Base-by-base conservation (phyloP, 2,113 vertebrate species). In the Etheostoma cragini region DNA sequence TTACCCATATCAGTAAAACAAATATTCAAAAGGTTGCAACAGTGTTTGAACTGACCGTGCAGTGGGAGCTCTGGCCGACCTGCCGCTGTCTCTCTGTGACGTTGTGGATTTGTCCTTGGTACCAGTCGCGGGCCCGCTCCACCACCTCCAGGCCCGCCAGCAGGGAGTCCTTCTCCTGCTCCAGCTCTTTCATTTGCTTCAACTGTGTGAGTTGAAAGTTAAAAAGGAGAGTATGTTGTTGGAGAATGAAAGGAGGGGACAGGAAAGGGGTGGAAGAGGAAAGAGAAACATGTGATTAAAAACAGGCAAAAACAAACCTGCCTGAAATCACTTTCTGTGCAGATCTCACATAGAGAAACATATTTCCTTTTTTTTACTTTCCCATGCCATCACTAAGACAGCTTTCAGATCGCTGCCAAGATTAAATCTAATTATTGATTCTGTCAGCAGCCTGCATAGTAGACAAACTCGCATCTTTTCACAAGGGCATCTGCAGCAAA, bases 141-240 rank as follows among this genome's bases (percentile, higher is more conserved):
- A 98, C 94, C 93, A 97, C 93, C 61, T 97, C 98, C 92, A 99
- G 93, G 0, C 98, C 98, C 8, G 97, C 96, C 47, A 98, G 93
- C 77, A 99, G 91, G 11, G 96, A 96, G 83, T 97, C 98, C 88
- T 97, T 96, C 93, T 98, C 97, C 91, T 96, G 97, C 89, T 98
- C 97, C 94, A 98, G 92, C 87, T 97, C 97, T 89, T 97, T 96
- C 97, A 98, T 96, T 92, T 96, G 96, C 93, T 97, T 96, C 89
- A 99, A 87, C 98, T 99, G 92, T 53, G 54, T 14, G 76, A 78
- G 63, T n/a, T 30, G 33, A 80, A 83, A 79, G 61, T 81, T 16
- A 64, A 66, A 65, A 63, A 35, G 64, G 35, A 74, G 47, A 63
- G 42, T 16, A 54, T 10, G 67, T 50, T 58, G 71, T 35, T 50